Conservation (phyloP, 1,140 invertebrate genomes). For the Heliconius hermathena region DNA sequence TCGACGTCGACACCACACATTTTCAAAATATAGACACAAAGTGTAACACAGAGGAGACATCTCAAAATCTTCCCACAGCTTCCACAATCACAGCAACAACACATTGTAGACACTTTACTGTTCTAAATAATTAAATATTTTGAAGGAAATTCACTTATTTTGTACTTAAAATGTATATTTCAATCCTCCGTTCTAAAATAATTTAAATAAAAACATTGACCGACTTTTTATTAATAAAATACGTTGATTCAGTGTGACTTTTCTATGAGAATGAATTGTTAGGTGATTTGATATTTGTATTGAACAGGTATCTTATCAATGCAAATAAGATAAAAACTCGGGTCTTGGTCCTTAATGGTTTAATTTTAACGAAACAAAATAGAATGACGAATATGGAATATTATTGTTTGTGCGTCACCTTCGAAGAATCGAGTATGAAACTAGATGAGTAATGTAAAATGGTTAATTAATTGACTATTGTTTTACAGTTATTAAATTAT, state of each 20-base stretch:
- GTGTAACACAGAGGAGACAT: slow-evolving; percentile 58
- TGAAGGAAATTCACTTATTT: neutral
- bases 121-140: too few species aligned
- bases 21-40: slow-evolving; percentile 54
- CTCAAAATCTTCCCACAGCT: slow-evolving; percentile 55
- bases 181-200: neutral
- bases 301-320: slow-evolving; percentile 5
- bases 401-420: neutral
- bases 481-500: neutral
- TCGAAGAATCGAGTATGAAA: neutral
- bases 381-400: slow-evolving; percentile 1
- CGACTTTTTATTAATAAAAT: neutral
- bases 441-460: neutral
- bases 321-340: slow-evolving; percentile 1
- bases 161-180: neutral
- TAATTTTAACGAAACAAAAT: neutral
- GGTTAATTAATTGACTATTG: neutral
- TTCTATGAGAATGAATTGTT: neutral
- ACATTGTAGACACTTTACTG: slow-evolving; percentile 44
- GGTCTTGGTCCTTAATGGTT: neutral
- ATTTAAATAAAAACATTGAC: neutral
- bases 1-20: slow-evolving; percentile 61
- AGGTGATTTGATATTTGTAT: neutral
- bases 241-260: neutral
- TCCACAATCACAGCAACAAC: slow-evolving; percentile 56